phyloP scores from a whole-genome alignment of 2,797 vertebrate genomes.

The Danio jaintianensis region DNA sequence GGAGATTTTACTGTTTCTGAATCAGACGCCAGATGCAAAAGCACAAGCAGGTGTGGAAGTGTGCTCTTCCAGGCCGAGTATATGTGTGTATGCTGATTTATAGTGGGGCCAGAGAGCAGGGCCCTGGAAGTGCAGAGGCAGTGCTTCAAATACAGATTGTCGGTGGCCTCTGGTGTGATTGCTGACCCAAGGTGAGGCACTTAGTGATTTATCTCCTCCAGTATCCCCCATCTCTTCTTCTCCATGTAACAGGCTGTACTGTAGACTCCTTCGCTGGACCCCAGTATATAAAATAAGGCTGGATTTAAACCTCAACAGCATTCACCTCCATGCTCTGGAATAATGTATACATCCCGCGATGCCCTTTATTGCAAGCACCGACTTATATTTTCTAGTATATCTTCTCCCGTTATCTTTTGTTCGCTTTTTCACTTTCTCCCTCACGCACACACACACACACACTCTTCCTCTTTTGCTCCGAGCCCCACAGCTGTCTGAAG shows the following conservation, averaged over 20 bases:
- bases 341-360: constrained; percentile 34
- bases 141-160: constrained; percentile 87
- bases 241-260: constrained; percentile 56
- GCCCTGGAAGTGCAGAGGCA: constrained; percentile 83
- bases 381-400: constrained; percentile 41
- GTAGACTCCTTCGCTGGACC: constrained; percentile 48
- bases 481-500: constrained; percentile 79
- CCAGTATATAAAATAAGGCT: constrained; percentile 46
- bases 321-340: constrained; percentile 23
- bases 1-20: constrained; percentile 6
- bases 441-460: constrained; percentile 5
- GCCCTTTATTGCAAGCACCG: constrained; percentile 32
- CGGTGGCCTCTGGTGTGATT: constrained; percentile 83
- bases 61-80: constrained; percentile 16
- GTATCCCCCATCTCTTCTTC: constrained; percentile 75
- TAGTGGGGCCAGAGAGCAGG: constrained; percentile 82
- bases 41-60: constrained; percentile 21
- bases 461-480: constrained; percentile 59
- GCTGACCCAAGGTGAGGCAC: constrained; percentile 85
- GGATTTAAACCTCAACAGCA: constrained; percentile 46
- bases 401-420: constrained; percentile 62
- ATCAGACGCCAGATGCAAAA: constrained; percentile 17
- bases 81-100: constrained; percentile 81
- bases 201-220: constrained; percentile 84
- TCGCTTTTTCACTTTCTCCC: constrained; percentile 49